Evolutionary conservation across 2,888 invertebrate species (phyloP).

Genomic region (Rhingia campestris): DNA sequence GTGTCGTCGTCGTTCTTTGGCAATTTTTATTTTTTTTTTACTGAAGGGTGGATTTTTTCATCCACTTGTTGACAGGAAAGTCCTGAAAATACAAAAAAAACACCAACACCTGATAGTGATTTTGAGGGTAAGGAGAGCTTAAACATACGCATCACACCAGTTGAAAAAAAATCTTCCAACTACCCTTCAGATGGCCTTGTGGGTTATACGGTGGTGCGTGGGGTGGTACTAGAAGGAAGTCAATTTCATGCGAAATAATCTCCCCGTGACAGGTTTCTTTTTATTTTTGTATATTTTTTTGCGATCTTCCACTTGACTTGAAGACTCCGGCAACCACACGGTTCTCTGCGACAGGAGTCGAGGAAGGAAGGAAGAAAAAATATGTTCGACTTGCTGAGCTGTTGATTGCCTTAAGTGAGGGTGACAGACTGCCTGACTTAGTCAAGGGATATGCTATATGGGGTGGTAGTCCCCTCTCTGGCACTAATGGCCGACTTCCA

Average conservation of each 20-base stretch:
- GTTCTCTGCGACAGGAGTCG: slow-evolving; percentile 38
- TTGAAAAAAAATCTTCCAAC: slow-evolving; percentile 46
- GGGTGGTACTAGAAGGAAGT: slow-evolving; percentile 49
- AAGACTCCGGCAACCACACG: slow-evolving; percentile 43
- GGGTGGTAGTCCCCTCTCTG: slow-evolving; percentile 52
- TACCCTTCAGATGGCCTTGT: slow-evolving; percentile 48
- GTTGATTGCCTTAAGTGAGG: slow-evolving; percentile 74
- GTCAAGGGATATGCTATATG: neutral
- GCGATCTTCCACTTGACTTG: slow-evolving; percentile 74
- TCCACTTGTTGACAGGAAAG: slow-evolving; percentile 68
- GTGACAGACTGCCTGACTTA: slow-evolving; percentile 71
- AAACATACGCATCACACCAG: slow-evolving; percentile 64
- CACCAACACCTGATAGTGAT: slow-evolving; percentile 68
- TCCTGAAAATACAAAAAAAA: slow-evolving; percentile 43
- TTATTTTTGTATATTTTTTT: slow-evolving; percentile 58
- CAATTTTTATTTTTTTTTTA: slow-evolving; percentile 45
- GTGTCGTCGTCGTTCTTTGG: slow-evolving; percentile 50
- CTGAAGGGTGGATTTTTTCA: slow-evolving; percentile 40
- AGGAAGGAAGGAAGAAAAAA: slow-evolving; percentile 61
- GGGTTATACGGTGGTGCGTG: slow-evolving; percentile 5
- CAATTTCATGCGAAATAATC: slow-evolving; percentile 74
- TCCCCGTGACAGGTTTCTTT: slow-evolving; percentile 57
- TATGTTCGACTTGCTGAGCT: slow-evolving; percentile 71
- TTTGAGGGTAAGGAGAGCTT: slow-evolving; percentile 64
- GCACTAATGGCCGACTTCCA: slow-evolving; percentile 73